phyloP scores from a whole-genome alignment of 2,113 vertebrate species.

The Sylvilagus bachmani region DNA sequence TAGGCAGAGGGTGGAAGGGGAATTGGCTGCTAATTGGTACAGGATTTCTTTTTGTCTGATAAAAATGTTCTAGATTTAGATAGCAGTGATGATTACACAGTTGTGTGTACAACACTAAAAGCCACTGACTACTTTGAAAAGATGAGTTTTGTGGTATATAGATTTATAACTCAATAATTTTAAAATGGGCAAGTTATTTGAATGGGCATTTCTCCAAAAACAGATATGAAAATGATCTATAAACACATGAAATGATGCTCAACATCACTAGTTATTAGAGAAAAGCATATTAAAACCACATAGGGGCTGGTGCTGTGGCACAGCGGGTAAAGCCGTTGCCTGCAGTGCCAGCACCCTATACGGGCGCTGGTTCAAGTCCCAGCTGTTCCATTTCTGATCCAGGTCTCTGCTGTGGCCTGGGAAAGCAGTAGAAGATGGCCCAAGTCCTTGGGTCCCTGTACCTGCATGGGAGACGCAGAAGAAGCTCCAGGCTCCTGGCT shows the following conservation, averaged over 20 bases:
- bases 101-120: background rate
- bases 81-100: background rate
- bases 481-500: no score
- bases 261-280: no score
- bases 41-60: background rate
- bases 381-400: no score
- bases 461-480: no score
- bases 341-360: no score
- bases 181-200: background rate
- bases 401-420: no score
- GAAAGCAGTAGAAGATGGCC: no score
- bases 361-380: no score
- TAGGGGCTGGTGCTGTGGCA: no score
- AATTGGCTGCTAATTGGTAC: background rate
- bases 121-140: background rate
- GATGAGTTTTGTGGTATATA: background rate
- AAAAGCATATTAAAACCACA: no score
- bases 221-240: background rate
- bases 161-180: background rate
- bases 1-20: background rate
- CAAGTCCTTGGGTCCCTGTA: no score
- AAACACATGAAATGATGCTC: background rate
- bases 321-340: no score
- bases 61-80: background rate
- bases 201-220: slow-evolving; percentile 4